Conservation (phyloP, 2,113 vertebrate genomes). For the Thalassarche chlororhynchos region DNA sequence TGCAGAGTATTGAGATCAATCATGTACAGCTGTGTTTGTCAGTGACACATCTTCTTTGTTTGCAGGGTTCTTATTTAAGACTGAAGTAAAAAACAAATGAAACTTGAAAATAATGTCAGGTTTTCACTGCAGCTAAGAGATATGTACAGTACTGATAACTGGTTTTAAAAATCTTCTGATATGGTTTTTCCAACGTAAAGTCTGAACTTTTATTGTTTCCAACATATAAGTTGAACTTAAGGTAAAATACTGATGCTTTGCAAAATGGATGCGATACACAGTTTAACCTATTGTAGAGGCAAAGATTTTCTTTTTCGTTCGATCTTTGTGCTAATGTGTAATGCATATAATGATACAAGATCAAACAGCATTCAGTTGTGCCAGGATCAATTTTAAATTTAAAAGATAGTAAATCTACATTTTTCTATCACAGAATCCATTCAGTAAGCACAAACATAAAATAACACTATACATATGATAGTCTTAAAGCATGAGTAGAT, state of each 20-base stretch:
- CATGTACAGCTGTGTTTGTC: not conserved
- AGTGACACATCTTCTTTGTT: not conserved
- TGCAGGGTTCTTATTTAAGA: not conserved
- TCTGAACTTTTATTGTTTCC: not conserved
- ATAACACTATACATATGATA: not conserved
- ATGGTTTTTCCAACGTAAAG: rapidly evolving
- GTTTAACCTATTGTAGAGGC: not conserved
- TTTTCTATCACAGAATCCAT: not conserved
- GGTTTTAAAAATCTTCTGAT: not conserved
- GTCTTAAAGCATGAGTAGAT: not conserved
- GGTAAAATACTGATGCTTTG: not conserved
- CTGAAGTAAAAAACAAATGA: not conserved
- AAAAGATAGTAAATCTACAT: not conserved
- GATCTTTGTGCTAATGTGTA: not conserved
- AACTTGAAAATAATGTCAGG: not conserved
- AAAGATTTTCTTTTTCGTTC: not conserved
- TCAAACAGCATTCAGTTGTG: not conserved
- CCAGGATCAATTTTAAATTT: not conserved
- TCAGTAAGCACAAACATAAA: not conserved
- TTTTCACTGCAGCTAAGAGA: not conserved
- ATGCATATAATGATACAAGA: not conserved
- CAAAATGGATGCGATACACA: not conserved
- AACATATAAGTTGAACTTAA: not conserved
- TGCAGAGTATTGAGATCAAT: not conserved
- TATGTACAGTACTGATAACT: not conserved